A percentile compares a stretch with the other conserved stretches of the same genome.
phyloP scores from a whole-genome alignment of 2,888 invertebrate genomes.

The Boloria selene region DNA sequence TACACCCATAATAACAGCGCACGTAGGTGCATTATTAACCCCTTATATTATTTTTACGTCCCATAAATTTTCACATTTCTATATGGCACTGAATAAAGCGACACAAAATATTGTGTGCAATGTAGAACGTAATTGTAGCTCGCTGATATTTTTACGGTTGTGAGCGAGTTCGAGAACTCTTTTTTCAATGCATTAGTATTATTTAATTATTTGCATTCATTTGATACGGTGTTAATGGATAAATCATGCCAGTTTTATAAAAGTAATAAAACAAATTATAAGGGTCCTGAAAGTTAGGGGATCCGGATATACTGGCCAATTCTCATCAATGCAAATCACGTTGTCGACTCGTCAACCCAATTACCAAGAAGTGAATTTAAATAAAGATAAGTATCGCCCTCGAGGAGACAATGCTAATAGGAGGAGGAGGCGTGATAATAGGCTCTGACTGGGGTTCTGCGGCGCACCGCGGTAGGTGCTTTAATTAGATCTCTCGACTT shows the following conservation, averaged over 20 bases:
- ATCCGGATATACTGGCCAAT: constrained; percentile 70
- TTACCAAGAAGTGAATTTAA: constrained; percentile 83
- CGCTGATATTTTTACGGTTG: constrained; percentile 40
- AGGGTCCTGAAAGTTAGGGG: constrained; percentile 65
- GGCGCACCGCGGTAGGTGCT: constrained; percentile 68
- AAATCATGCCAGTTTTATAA: constrained; percentile 62
- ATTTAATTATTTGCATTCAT: constrained; percentile 19
- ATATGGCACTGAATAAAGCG: constrained; percentile 39
- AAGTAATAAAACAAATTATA: constrained; percentile 74
- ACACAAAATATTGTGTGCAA: constrained; percentile 39
- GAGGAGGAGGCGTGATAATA: constrained; percentile 79
- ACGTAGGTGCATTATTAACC: constrained; percentile 44
- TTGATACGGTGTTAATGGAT: constrained; percentile 41
- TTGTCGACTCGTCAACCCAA: constrained; percentile 83
- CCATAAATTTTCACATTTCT: constrained; percentile 42
- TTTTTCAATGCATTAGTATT: constrained; percentile 21
- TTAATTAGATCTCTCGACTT: constrained; percentile 80
- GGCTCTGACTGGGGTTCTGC: constrained; percentile 66
- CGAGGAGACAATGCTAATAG: constrained; percentile 82
- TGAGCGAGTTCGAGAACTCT: constrained; percentile 30
- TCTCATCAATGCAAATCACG: constrained; percentile 83
- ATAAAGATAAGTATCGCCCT: constrained; percentile 83
- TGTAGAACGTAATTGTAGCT: constrained; percentile 40
- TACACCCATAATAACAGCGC: constrained; percentile 39
- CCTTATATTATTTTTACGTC: constrained; percentile 45